Evolutionary conservation across 2,113 vertebrate species (phyloP), one percentile per base, ranked within the genome.

Genomic region (Nanorana parkeri): DNA sequence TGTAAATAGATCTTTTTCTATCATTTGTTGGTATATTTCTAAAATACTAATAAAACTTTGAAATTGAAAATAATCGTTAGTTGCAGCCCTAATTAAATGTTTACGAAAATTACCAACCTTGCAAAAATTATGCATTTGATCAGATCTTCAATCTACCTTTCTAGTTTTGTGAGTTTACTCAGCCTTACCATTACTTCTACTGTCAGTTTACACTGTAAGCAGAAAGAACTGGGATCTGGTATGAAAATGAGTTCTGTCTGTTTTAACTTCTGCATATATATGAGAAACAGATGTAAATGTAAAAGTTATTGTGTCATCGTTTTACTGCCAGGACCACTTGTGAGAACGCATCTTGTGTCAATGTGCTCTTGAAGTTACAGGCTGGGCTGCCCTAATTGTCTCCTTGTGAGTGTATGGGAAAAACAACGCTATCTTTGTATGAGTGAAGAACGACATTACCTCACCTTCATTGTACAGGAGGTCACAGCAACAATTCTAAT

Each of bases 311-410:
- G 61, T 77, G 58, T 77, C 28, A 51, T 77, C 11, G 26, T 51
- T 64, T 72, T 32, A 29, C 24, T 64, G 23, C 74, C 63, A 26
- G 21, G 60, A 60, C 24, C 58, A 77, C 36, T 77, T 77, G 58
- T 77, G 21, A 24, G 74, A 77, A 77, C 65, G 23, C 19, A 63
- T 65, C 61, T 52, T 55, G 51, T 54, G 41, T 78, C 75, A 54
- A 54, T 54, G 24, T 65, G 54, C 65, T 52, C 41, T 60, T n/a
- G 72, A 55, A 2, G 0, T 21, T 21, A 84, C 77, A 84, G 79
- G 65, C 63, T 16, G 2, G 20, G 16, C 56, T 19, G 23, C 5
- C 21, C 21, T 32, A 16, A 67, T 8, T 17, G 28, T 19, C 65
- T 67, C 65, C 13, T 67, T 29, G 13, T 13, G 41, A 47, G 41